These are phyloP conservation scores for Xerus inauris DNA, from an alignment of 2,113 vertebrate species.

Conservation along the genomic window DNA sequence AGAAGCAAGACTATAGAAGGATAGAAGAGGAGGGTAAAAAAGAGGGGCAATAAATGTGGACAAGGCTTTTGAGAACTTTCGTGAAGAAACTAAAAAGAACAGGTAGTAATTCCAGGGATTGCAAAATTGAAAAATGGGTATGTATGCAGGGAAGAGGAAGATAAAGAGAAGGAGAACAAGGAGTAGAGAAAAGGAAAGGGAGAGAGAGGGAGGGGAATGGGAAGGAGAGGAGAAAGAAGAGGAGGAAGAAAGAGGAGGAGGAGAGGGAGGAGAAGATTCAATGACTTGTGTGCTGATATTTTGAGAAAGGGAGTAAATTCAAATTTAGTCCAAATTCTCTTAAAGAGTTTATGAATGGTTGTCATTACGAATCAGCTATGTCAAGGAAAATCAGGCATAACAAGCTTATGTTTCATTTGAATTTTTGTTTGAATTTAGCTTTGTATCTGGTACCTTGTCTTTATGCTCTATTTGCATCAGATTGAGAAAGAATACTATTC, in stretches of 20 bases:
- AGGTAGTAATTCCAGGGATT: neutral
- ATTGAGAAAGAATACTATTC: neutral
- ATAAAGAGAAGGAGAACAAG: neutral
- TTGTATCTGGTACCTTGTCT: neutral
- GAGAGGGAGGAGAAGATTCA: neutral
- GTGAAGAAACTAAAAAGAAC: neutral
- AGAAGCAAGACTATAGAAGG: neutral
- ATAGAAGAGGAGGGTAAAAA: neutral
- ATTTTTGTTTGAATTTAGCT: constrained; percentile 50
- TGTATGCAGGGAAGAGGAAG: neutral
- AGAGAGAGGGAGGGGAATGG: too few relatives aligned
- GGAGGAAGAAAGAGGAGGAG: neutral
- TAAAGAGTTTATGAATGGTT: constrained; percentile 42
- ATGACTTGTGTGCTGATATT: neutral
- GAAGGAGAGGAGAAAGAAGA: neutral
- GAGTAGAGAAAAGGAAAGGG: too few relatives aligned
- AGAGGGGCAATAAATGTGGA: neutral
- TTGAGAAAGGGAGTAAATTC: constrained; percentile 49
- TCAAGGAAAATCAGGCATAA: constrained; percentile 46
- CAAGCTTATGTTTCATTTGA: constrained; percentile 34
- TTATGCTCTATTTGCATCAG: constrained; percentile 43
- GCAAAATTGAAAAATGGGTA: neutral
- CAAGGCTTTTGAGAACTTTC: neutral
- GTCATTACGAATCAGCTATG: constrained; percentile 37
- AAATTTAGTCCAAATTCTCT: constrained; percentile 28